Conservation (phyloP, 1,140 invertebrate genomes). For the Bombus vancouverensis region DNA sequence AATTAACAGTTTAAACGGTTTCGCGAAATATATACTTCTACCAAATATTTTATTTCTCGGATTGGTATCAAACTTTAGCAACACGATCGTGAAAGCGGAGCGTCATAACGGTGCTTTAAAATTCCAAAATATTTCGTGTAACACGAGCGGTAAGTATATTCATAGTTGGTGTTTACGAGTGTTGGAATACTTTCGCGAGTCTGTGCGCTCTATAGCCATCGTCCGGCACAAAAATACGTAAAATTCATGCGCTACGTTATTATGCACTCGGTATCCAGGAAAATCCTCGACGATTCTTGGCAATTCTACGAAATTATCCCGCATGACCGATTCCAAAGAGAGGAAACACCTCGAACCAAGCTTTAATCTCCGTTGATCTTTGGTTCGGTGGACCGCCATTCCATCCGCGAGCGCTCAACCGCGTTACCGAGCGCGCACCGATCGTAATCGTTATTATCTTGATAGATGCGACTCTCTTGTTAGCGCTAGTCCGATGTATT, state of each 20-base stretch:
- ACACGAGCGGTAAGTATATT: too few relatives aligned
- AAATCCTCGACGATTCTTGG: not conserved
- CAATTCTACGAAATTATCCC: conserved; percentile 7
- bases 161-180: not conserved
- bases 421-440: conserved; percentile 9
- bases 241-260: not conserved
- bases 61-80: too few relatives aligned
- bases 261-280: too few relatives aligned
- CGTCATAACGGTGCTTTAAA: too few relatives aligned
- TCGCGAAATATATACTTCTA: too few relatives aligned
- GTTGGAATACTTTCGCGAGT: not conserved
- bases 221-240: not conserved
- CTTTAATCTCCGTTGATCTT: conserved; percentile 19
- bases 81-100: too few relatives aligned
- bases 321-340: conserved; percentile 15
- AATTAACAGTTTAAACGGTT: too few relatives aligned
- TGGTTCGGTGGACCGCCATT: not conserved
- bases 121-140: too few relatives aligned
- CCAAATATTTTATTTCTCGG: too few relatives aligned
- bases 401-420: not conserved
- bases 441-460: conserved; percentile 67
- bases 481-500: conserved; percentile 59
- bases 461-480: conserved; percentile 67
- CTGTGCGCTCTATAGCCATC: too few relatives aligned
- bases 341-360: not conserved